A percentile compares a stretch with the other conserved stretches of the same genome.
Evolutionary conservation across 2,113 vertebrate genomes (phyloP).

Genomic region (Scartelaos histophorus): DNA sequence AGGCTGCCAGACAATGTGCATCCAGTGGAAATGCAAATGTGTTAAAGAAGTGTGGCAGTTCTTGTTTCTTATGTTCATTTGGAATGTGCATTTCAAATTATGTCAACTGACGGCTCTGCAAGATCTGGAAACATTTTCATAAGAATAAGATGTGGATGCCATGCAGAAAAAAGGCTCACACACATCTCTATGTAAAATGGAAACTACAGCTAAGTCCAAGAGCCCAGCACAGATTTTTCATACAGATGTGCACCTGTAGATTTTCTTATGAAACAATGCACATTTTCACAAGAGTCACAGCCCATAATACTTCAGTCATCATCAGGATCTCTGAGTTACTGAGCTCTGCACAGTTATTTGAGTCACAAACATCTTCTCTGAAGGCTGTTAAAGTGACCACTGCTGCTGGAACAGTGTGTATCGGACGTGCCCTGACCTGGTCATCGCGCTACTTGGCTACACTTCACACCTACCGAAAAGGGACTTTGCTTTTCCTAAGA

Average conservation of each 20-base stretch:
- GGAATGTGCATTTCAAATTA: conserved; percentile 7
- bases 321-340: too few relatives aligned
- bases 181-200: background rate
- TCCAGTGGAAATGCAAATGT: conserved; percentile 6
- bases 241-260: too few relatives aligned
- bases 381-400: background rate
- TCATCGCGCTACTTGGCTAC: too few relatives aligned
- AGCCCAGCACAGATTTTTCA: background rate
- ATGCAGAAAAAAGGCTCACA: background rate
- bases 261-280: too few relatives aligned
- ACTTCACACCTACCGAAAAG: background rate
- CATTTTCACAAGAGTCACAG: too few relatives aligned
- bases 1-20: background rate
- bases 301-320: background rate
- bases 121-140: background rate
- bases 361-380: background rate
- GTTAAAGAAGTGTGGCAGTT: background rate
- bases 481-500: background rate
- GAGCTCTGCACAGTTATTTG: background rate
- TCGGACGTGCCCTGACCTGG: background rate
- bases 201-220: background rate
- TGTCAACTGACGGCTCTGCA: background rate
- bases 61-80: background rate
- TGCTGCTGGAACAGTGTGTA: background rate
- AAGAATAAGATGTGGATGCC: background rate